A percentile compares a stretch with the other conserved stretches of the same genome.
These are phyloP conservation scores for Drosophila nr. perissopoda DNA, from an alignment of 2,888 invertebrate genomes.

Conservation along the genomic window DNA sequence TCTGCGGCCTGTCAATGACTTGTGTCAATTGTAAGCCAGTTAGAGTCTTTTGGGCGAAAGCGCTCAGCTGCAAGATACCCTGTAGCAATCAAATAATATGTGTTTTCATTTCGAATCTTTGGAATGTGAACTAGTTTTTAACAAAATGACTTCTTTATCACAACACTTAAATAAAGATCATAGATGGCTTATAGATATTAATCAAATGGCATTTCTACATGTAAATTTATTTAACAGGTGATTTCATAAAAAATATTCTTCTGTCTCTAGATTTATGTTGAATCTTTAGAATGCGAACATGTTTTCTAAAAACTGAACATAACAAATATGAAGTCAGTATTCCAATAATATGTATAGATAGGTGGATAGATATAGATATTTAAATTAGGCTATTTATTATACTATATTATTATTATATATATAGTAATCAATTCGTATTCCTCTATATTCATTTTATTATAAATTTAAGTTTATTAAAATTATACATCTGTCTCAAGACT, in stretches of 20 bases:
- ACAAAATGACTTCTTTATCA: too few relatives aligned
- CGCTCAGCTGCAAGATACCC: background rate
- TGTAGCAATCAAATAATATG: background rate
- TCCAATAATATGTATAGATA: background rate
- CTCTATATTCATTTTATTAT: background rate
- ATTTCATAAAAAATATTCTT: too few relatives aligned
- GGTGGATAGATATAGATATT: background rate
- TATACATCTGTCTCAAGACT: background rate
- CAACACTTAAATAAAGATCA: background rate
- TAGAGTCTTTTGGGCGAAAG: background rate
- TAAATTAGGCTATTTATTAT: background rate
- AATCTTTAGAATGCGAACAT: background rate
- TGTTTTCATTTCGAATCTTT: background rate
- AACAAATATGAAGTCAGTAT: background rate
- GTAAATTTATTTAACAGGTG: background rate
- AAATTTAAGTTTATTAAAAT: background rate
- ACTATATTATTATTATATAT: background rate
- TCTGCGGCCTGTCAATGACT: constrained; percentile 13
- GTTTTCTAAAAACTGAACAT: background rate
- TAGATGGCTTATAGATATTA: background rate
- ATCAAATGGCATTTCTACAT: background rate
- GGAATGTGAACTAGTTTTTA: background rate
- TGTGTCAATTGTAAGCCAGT: constrained; percentile 47
- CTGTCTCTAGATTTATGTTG: background rate
- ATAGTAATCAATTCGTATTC: background rate